Conservation (phyloP, 2,797 vertebrate genomes). For the Kryptolebias ocellatus region DNA sequence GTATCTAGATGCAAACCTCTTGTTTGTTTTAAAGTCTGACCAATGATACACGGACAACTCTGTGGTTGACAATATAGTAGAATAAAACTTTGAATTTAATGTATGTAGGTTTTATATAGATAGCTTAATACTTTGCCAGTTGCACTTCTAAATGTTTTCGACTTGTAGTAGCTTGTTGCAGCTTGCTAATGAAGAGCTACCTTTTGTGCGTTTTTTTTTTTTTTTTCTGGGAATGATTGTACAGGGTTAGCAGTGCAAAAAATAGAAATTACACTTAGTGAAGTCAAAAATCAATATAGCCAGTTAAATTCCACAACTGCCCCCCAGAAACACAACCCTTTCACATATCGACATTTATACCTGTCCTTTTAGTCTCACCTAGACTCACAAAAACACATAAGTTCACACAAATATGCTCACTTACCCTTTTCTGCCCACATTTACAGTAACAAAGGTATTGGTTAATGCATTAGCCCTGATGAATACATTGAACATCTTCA, state of each 20-base stretch:
- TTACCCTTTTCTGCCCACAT: conserved; percentile 18
- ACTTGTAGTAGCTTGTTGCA: too few species aligned
- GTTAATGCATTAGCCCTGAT: neutral
- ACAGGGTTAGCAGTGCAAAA: neutral
- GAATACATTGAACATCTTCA: conserved; percentile 22
- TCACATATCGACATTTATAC: conserved; percentile 27
- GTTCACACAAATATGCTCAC: conserved; percentile 1
- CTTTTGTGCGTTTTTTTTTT: neutral
- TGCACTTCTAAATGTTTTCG: neutral
- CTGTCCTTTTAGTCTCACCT: conserved; percentile 10
- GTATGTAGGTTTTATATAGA: too few species aligned
- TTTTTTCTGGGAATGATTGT: neutral
- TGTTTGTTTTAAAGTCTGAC: too few species aligned
- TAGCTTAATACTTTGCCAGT: too few species aligned
- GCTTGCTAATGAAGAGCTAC: neutral
- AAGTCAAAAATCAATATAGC: conserved; percentile 43
- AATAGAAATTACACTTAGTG: conserved; percentile 27
- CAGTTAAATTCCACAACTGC: conserved; percentile 19
- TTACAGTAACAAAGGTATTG: neutral
- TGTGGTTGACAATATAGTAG: too few species aligned
- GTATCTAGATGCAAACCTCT: too few species aligned
- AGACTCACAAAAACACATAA: neutral
- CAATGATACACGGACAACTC: too few species aligned
- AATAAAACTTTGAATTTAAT: too few species aligned
- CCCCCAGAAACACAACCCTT: conserved; percentile 24